Evolutionary conservation across 2,113 vertebrate genomes (phyloP).

Genomic region (Boleophthalmus pectinirostris): DNA sequence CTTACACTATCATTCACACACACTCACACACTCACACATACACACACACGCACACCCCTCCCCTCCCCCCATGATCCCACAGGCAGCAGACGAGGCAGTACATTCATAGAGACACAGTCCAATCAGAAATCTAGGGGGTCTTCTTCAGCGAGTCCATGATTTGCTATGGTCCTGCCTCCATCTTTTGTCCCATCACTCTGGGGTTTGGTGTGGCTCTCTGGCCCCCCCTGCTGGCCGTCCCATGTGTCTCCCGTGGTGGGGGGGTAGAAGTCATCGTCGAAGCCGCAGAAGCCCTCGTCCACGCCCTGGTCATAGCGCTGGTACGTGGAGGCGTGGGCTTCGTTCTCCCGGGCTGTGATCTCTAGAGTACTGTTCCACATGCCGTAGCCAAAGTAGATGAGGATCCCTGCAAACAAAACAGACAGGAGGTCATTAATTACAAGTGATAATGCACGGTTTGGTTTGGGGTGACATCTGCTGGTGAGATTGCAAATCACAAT

Average conservation of each 20-base stretch:
- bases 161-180: slow-evolving; percentile 54
- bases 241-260: slow-evolving; percentile 54
- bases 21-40: slow-evolving; percentile 8
- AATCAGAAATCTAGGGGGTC: slow-evolving; percentile 73
- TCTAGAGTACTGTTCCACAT: slow-evolving; percentile 99
- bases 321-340: slow-evolving; percentile 94
- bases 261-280: slow-evolving; percentile 85
- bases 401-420: slow-evolving; percentile 78
- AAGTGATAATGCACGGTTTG: not conserved
- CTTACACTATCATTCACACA: slow-evolving; percentile 17
- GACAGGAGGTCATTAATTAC: not conserved
- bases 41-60: not conserved
- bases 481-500: not conserved
- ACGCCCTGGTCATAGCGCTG: slow-evolving; percentile 91
- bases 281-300: slow-evolving; percentile 88
- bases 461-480: not conserved
- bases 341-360: slow-evolving; percentile 91
- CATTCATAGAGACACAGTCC: slow-evolving; percentile 65
- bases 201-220: slow-evolving; percentile 41
- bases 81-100: slow-evolving; percentile 73
- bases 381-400: slow-evolving; percentile 98
- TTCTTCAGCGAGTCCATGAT: slow-evolving; percentile 63
- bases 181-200: slow-evolving; percentile 51
- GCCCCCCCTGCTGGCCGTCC: slow-evolving; percentile 35
- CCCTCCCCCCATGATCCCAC: slow-evolving; percentile 34